Base-by-base conservation (phyloP, 2,797 vertebrate genomes). In the Macroramphosus scolopax region DNA sequence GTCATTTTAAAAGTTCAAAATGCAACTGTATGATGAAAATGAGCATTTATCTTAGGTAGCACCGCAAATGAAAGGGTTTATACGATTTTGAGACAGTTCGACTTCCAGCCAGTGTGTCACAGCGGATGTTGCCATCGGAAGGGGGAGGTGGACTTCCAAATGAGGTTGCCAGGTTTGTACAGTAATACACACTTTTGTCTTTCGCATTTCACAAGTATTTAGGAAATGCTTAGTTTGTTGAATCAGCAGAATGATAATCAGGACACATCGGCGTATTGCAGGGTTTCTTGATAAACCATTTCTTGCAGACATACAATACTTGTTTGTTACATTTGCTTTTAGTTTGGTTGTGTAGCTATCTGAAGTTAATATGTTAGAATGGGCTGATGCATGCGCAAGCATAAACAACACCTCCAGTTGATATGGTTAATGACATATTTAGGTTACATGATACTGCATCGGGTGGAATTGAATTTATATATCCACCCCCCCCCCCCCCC, bases 61-160 rank as follows among this genome's bases (percentile, higher is more conserved):
- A 25, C 8, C 13, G 10, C 3, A 13, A 17, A 32, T 14, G 0
- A 31, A 37, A 1, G 6, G 1, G 3, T 54, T 45, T 2, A 42
- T n/a, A 68, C 52, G 60, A 73, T 73, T 31, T 32, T 24, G 3
- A 30, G 33, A 26, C 14, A 33, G 34, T 12, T 40, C 13, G 12
- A 38, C 45, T 57, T 8, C n/a, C 9, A 48, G 22, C 12, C 39
- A 13, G 4, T 25, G 36, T 29, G 38, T 83, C 37, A 57, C 78
- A 38, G 79, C 86, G 80, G 79, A 86, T 89, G 73, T 75, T 80
- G 40, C 68, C 63, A 67, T 78, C 52, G 36, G 58, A 75, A 61
- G 52, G 56, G 64, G 61, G 56, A 16, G 55, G 45, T 33, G 20
- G 53, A 14, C 41, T 57, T 63, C 46, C 55, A 41, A 44, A 25